Evolutionary conservation across 1,140 invertebrate genomes (phyloP).

Genomic region (Mactra quadrangularis): DNA sequence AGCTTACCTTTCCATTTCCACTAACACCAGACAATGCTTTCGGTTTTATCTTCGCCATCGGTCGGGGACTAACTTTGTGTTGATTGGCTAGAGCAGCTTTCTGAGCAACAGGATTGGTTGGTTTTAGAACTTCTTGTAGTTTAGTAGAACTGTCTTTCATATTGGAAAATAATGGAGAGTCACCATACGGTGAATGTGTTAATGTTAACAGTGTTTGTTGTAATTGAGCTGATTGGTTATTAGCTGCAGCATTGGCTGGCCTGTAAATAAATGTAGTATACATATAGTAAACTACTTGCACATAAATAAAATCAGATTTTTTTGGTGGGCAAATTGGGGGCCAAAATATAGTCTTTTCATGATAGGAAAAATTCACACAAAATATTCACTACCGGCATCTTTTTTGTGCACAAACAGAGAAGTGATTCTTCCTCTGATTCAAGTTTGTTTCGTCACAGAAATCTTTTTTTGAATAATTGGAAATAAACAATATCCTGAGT

Average conservation of each 20-base stretch:
- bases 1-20: slow-evolving; percentile 78
- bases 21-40: slow-evolving; percentile 81
- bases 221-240: slow-evolving; percentile 71
- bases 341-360: background rate
- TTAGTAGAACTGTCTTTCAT: slow-evolving; percentile 86
- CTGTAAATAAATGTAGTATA: slow-evolving; percentile 64
- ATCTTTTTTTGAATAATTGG: too few species aligned
- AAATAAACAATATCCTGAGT: too few species aligned
- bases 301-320: background rate
- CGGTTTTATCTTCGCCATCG: slow-evolving; percentile 86
- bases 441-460: too few species aligned
- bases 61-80: slow-evolving; percentile 88
- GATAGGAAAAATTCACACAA: too few species aligned
- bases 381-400: too few species aligned
- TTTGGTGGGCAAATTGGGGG: background rate
- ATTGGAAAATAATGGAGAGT: slow-evolving; percentile 90
- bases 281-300: too few species aligned
- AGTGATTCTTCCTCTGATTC: too few species aligned
- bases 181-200: slow-evolving; percentile 90
- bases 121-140: slow-evolving; percentile 89
- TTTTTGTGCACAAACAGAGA: too few species aligned
- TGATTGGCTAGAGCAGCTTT: slow-evolving; percentile 85
- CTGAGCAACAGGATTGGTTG: slow-evolving; percentile 89
- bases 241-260: slow-evolving; percentile 66
- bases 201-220: slow-evolving; percentile 88